A percentile compares a stretch with the other conserved stretches of the same genome.
phyloP scores from a whole-genome alignment of 2,888 invertebrate species.

The Caenorhabditis angaria region DNA sequence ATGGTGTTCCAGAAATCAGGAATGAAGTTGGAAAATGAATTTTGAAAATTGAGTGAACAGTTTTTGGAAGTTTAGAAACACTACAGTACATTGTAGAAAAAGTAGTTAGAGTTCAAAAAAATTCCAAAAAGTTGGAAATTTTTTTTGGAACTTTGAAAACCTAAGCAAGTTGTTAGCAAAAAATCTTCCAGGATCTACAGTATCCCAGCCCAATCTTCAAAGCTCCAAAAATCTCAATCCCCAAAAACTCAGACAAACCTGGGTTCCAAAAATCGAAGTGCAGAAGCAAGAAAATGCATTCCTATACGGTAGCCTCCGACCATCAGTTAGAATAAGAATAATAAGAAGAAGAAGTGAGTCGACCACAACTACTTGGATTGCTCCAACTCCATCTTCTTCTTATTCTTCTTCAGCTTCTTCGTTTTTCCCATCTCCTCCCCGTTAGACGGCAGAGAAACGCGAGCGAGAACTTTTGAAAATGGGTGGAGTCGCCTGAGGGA shows the following conservation, averaged over 20 bases:
- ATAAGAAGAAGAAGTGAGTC: slow-evolving; percentile 1
- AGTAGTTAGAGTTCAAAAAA: no score
- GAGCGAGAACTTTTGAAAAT: not conserved
- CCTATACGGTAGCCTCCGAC: slow-evolving; percentile 71
- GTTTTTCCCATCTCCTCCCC: not conserved
- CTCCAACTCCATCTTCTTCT: slow-evolving; percentile 1
- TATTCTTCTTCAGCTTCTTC: not conserved
- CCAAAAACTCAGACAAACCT: slow-evolving; percentile 68
- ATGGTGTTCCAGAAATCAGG: no score
- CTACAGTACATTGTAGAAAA: no score
- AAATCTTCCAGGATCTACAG: no score
- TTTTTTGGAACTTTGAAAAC: no score
- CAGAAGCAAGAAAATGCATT: slow-evolving; percentile 72
- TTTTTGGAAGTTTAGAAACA: no score
- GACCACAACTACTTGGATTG: not conserved
- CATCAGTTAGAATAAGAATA: slow-evolving; percentile 47
- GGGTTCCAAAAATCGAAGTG: slow-evolving; percentile 69
- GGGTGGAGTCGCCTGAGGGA: not conserved
- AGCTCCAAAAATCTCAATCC: no score
- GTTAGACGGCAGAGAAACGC: not conserved
- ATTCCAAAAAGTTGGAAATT: no score
- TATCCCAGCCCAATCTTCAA: no score
- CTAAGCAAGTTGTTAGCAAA: no score
- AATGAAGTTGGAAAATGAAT: not conserved
- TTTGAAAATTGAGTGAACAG: no score